These are phyloP conservation scores for Halcyon senegalensis DNA, from an alignment of 2,113 vertebrate genomes.

Conservation along the genomic window DNA sequence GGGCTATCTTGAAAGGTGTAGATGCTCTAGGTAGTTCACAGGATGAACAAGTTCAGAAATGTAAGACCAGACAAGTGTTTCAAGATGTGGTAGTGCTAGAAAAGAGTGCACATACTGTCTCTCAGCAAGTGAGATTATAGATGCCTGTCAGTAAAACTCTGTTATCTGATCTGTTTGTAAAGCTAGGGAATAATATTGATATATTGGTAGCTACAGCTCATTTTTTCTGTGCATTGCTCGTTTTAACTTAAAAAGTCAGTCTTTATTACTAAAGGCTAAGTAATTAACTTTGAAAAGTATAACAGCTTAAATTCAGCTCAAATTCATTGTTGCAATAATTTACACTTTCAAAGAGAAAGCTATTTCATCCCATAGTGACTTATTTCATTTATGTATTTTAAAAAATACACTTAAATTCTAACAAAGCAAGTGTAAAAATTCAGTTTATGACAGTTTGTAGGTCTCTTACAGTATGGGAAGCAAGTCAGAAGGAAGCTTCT, in stretches of 20 bases:
- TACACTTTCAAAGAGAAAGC: not conserved
- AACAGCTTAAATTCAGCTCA: not conserved
- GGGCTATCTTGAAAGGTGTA: not conserved
- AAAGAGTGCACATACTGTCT: not conserved
- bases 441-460: not conserved
- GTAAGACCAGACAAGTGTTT: not conserved
- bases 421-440: not conserved
- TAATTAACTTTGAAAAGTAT: not conserved
- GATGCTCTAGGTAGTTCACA: not conserved
- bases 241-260: not conserved
- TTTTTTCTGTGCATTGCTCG: not conserved
- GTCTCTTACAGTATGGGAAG: not conserved
- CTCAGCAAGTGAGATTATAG: not conserved
- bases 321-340: not conserved
- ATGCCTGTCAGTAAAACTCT: not conserved
- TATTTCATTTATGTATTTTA: not conserved
- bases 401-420: not conserved
- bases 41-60: not conserved
- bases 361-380: not conserved
- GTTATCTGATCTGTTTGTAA: not conserved
- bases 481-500: not conserved
- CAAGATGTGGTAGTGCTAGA: not conserved
- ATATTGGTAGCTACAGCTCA: not conserved
- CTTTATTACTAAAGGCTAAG: not conserved
- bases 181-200: not conserved